A percentile compares a stretch with the other conserved stretches of the same genome.
phyloP scores from a whole-genome alignment of 2,113 vertebrate genomes.

The Phaetusa simplex region DNA sequence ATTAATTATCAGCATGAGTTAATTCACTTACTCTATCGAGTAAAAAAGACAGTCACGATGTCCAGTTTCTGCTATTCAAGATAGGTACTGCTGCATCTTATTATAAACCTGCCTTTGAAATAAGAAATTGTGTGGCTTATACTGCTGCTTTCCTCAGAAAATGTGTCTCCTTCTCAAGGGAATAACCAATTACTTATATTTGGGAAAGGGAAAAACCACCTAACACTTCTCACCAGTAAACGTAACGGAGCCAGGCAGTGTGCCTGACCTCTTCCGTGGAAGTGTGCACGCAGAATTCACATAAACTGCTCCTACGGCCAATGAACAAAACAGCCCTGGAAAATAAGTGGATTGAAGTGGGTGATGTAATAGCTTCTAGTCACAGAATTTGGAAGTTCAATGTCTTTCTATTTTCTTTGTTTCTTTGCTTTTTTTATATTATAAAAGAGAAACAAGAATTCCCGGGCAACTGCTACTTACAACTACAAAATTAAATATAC shows the following conservation, averaged over 20 bases:
- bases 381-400: background rate
- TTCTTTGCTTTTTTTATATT: background rate
- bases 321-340: background rate
- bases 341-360: background rate
- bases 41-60: background rate
- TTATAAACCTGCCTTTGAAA: background rate
- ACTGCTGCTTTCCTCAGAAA: background rate
- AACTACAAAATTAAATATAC: constrained; percentile 63
- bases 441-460: constrained; percentile 66
- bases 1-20: constrained; percentile 11
- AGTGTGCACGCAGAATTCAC: background rate
- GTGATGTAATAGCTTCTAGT: background rate
- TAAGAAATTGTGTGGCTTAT: background rate
- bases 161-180: background rate
- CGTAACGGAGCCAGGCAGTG: background rate
- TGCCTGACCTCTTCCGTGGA: background rate
- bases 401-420: background rate
- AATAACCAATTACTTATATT: constrained; percentile 13
- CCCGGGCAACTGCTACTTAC: constrained; percentile 44
- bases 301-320: background rate
- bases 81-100: background rate
- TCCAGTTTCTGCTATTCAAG: background rate
- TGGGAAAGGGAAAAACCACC: background rate
- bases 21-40: background rate
- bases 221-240: background rate